Conservation (phyloP, 2,113 vertebrate species). For the Oxyruncus cristatus region DNA sequence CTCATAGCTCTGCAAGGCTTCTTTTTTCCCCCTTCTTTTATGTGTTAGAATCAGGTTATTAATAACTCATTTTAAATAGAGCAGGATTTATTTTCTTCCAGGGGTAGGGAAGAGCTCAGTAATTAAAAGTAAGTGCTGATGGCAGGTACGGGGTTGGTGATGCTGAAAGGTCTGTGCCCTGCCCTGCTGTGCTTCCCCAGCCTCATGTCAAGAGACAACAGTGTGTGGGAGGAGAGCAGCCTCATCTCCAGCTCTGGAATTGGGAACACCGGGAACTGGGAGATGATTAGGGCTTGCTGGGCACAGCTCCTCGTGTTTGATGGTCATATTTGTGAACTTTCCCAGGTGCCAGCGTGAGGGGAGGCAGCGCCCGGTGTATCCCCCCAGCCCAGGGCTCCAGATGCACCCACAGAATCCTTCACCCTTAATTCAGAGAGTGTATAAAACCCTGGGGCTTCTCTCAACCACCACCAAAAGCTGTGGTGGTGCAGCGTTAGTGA, state of each 20-base stretch:
- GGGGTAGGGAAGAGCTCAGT: background rate
- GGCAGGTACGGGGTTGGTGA: background rate
- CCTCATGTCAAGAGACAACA: background rate
- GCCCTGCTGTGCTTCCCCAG: background rate
- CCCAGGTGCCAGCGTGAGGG: no score
- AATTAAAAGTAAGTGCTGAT: conserved; percentile 3
- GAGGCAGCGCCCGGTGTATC: background rate
- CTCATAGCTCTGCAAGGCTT: background rate
- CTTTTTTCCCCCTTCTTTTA: background rate
- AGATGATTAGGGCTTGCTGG: background rate
- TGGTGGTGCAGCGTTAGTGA: background rate
- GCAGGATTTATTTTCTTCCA: background rate
- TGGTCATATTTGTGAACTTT: background rate
- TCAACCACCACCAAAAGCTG: background rate
- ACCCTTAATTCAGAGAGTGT: background rate
- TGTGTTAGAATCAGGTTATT: conserved; percentile 17
- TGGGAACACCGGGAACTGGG: background rate
- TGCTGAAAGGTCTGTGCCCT: background rate
- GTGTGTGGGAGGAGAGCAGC: background rate
- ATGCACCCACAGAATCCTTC: background rate
- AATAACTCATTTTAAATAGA: conserved; percentile 53
- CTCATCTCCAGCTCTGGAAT: background rate
- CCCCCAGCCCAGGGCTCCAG: background rate
- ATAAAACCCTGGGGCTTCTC: background rate
- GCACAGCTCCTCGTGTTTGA: background rate